phyloP scores from a whole-genome alignment of 2,797 vertebrate genomes.

The Xerus rutilus region DNA sequence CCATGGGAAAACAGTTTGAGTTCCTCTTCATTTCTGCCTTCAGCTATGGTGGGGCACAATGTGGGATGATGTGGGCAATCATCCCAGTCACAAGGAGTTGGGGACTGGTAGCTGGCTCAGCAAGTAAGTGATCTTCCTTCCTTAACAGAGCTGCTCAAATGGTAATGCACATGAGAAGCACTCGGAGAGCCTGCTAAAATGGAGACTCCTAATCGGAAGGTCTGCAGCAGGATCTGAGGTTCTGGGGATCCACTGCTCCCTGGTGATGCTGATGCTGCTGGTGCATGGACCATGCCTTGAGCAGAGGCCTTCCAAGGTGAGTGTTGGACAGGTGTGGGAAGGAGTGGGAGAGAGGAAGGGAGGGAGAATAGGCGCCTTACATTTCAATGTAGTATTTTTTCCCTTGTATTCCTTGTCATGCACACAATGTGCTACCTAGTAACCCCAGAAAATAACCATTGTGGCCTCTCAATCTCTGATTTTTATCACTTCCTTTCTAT shows the following conservation, averaged over 20 bases:
- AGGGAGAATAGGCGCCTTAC: neutral
- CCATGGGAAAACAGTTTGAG: neutral
- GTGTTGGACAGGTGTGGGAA: neutral
- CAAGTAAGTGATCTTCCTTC: neutral
- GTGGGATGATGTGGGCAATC: neutral
- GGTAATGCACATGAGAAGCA: fast-evolving
- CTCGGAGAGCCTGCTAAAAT: neutral
- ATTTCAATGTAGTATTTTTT: neutral
- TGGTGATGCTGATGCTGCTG: neutral
- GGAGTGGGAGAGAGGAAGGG: no score
- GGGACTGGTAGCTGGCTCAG: neutral
- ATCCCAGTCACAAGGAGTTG: neutral
- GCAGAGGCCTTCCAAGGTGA: neutral
- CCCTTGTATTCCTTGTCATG: neutral
- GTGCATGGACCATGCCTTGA: neutral
- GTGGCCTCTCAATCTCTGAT: slow-evolving; percentile 44
- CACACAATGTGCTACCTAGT: neutral
- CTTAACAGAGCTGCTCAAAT: neutral
- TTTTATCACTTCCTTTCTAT: slow-evolving; percentile 67
- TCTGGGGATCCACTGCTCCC: neutral
- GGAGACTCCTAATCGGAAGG: neutral
- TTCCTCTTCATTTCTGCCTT: neutral
- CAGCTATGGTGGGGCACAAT: neutral
- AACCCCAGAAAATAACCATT: neutral
- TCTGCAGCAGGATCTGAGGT: neutral